A percentile compares a stretch with the other conserved stretches of the same genome.
Conservation (phyloP, 2,797 vertebrate species). For the Phoebastria nigripes region DNA sequence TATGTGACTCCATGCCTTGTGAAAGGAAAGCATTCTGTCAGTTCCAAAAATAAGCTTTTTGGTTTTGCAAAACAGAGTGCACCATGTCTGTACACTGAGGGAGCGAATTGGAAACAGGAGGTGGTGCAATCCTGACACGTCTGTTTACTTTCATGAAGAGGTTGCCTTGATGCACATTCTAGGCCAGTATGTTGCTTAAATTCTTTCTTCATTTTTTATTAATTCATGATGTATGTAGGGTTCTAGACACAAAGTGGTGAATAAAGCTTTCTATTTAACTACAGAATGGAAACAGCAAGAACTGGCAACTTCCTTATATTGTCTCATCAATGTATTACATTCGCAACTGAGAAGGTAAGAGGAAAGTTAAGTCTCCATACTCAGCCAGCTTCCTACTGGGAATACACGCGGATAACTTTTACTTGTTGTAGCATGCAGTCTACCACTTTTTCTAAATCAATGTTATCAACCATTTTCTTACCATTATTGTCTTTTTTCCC, state of each 20-base stretch:
- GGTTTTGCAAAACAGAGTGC: neutral
- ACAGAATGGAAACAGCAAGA: neutral
- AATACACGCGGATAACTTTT: neutral
- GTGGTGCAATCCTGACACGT: accelerated
- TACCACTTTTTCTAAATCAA: neutral
- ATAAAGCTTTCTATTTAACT: neutral
- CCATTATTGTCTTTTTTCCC: neutral
- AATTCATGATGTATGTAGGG: neutral
- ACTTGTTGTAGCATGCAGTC: neutral
- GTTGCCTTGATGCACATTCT: neutral
- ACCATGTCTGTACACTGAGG: neutral
- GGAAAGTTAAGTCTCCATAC: neutral
- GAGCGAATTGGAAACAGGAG: neutral
- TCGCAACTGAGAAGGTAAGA: neutral
- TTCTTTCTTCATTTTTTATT: neutral
- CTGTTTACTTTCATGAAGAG: neutral
- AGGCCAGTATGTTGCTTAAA: neutral
- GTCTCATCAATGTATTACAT: neutral
- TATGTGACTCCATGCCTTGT: neutral
- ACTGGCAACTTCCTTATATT: neutral
- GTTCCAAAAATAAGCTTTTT: neutral
- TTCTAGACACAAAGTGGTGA: neutral
- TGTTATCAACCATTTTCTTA: neutral
- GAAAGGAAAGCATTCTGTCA: neutral
- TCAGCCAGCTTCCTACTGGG: neutral